These are phyloP conservation scores for Hoplodrina blanda DNA, from an alignment of 2,888 invertebrate species.

Conservation along the genomic window DNA sequence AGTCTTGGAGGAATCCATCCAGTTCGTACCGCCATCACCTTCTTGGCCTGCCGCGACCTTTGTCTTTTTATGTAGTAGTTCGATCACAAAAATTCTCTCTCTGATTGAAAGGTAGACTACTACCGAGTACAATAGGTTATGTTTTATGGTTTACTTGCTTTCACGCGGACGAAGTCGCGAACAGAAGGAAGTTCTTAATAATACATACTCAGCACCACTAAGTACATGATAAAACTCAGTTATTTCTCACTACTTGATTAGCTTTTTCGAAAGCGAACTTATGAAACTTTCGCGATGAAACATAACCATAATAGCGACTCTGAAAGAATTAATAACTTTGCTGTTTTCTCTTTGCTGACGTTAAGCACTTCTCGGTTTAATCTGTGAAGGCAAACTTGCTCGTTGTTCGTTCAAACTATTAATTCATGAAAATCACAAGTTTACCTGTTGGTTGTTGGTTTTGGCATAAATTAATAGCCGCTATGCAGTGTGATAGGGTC, in stretches of 20 bases:
- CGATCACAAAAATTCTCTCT: too few species aligned
- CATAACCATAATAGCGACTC: conserved; percentile 58
- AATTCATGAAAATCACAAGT: conserved; percentile 48
- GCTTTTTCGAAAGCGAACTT: conserved; percentile 30
- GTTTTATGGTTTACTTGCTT: too few species aligned
- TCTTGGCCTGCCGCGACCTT: too few species aligned
- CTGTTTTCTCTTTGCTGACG: conserved; percentile 62
- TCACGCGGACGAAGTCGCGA: too few species aligned
- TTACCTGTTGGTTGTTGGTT: conserved; percentile 53
- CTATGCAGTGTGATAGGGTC: conserved; percentile 31
- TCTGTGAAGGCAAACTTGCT: conserved; percentile 52
- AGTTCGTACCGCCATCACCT: too few species aligned
- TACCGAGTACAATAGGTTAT: too few species aligned
- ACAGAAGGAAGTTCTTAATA: too few species aligned
- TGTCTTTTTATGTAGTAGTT: too few species aligned
- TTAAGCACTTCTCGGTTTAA: conserved; percentile 65
- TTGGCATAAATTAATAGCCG: conserved; percentile 49
- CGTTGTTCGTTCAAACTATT: conserved; percentile 35
- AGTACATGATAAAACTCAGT: conserved; percentile 17
- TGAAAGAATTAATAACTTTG: conserved; percentile 65
- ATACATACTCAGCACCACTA: not conserved
- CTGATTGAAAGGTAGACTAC: too few species aligned
- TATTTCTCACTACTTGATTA: conserved; percentile 41
- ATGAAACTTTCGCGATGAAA: conserved; percentile 42
- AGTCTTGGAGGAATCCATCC: too few species aligned